Base-by-base conservation (phyloP, 2,113 vertebrate species). In the Tragulus kanchil region DNA sequence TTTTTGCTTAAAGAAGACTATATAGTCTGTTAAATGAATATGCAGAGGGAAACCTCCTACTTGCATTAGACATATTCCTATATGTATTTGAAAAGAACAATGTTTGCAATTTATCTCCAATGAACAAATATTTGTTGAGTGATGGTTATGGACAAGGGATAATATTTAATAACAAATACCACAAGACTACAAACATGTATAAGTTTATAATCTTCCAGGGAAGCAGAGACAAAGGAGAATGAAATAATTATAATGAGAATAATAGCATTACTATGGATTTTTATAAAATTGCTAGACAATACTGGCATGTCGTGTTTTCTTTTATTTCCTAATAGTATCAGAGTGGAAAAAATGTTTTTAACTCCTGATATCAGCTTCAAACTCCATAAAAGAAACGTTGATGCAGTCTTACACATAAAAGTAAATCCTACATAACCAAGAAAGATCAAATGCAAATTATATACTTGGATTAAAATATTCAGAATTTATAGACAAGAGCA, bases 1-100 rank as follows among this genome's bases (percentile, higher is more conserved):
- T 54, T 93, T 86, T 87, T 75, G 59, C 8, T 31, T 95, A 36
- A 83, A 67, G 73, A 23, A 59, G 25, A 79, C 78, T 45, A 4
- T 86, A 31, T 78, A 69, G 21, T 25, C n/a, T n/a, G 2, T 77
- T 85, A 82, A 84, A 83, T 93, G 89, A 82, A 85, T 59, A 71
- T 8, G 5, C 78, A 61, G 16, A 62, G 58, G 62, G 42, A 50
- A 87, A 5, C 3, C 13, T 65, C 4, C 64, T 56, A 31, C 6
- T 42, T 62, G 8, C 11, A 78, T 50, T 9, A 81, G 21, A 93
- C n/a, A 71, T 6, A 52, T 25, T 48, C 8, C 16, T 23, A 2
- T 13, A 56, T 71, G 85, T 26, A 85, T 78, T 21, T 59, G 19
- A 82, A 82, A 95, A 88, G 10, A 52, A 1, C 14, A 45, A 23